Evolutionary conservation across 2,797 vertebrate species (phyloP), one percentile per base, ranked within the genome.

Genomic region (Sparus aurata): DNA sequence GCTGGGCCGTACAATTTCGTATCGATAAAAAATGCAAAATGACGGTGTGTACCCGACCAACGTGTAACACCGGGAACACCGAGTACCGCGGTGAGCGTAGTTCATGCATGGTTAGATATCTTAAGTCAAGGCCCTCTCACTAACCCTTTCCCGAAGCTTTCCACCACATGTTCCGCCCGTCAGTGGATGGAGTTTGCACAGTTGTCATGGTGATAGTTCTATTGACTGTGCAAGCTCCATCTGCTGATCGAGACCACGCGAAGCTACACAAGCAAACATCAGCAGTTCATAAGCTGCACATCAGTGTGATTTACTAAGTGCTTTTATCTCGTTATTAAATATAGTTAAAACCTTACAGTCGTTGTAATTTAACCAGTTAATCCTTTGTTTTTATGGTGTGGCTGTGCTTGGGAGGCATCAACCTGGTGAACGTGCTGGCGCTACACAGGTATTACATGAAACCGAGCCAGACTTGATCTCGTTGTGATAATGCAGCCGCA

Each of bases 401-500:
- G 18, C 49, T 68, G 49, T n/a, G 11, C 74, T 67, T 47, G 55
- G n/a, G 60, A 1, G 11, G 17, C 22, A 52, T 50, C 5, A 52
- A 38, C 34, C 62, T 30, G 66, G 1, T 9, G 9, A 55, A 16
- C 20, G 25, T 1, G 1, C 13, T 55, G 43, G 43, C 74, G 58
- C 74, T 16, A 55, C 55, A 58, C 16, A 55, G 62, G 45, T 74
- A 63, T 76, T 60, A 66, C 18, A 58, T 34, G 73, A 69, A 60
- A 69, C 57, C 41, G 10, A 41, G 34, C 3, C 0, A 30, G 64
- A 77, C 84, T 81, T 78, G 58, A 83, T 85, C 69, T 41, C 77
- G 45, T 70, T 27, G 71, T 68, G 72, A 76, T 88, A 86, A 86
- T 87, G 82, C 69, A 60, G 64, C 74, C 5, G 3, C 62, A 20